Evolutionary conservation across 2,888 invertebrate genomes (phyloP), one percentile per base, ranked within the genome.

Genomic region (Tipula lateralis): DNA sequence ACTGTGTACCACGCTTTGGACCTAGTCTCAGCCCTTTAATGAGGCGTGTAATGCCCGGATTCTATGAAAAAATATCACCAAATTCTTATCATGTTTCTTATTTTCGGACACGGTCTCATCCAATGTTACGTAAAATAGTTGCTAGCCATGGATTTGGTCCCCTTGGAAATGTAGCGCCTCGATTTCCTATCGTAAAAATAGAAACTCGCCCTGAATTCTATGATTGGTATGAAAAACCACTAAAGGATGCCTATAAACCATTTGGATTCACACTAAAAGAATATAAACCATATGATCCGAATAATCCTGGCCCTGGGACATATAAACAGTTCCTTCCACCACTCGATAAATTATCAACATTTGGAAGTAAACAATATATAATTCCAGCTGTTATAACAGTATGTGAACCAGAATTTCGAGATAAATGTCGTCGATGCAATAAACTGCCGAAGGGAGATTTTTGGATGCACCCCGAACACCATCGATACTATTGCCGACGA

Each of bases 361-460:
- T 66, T 66, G 66, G 66, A 7, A 66, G 66, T 24, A 66, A 66
- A 9, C 24, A 66, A 66, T 66, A 66, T 34, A 87, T 88, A 16
- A 87, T 87, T 85, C 90, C 90, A 2, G 85, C 88, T 0, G 89
- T 89, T 0, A 87, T 86, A 66, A 87, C 88, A 2, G 86, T 89
- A 29, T 90, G 90, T 84, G 85, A 87, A 0, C 87, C 88, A 7
- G 83, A 50, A 0, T 88, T 89, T 44, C 84, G 32, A 1, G 87
- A 87, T 0, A 86, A 86, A 29, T 90, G 90, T 83, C 30, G 85
- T 13, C 86, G 86, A 13, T 90, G 90, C 81, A 87, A 87, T 6
- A 85, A 87, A 84, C 85, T 84, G 0, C 89, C 90, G 0, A 34
- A 85, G 86, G 93, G 93, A 1, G 93, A 93, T 87, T 93, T 93